Percentiles rank a stretch among this genome's conserved stretches.
Conservation (phyloP, 1,140 invertebrate species). For the Lordiphosa stackelbergi region DNA sequence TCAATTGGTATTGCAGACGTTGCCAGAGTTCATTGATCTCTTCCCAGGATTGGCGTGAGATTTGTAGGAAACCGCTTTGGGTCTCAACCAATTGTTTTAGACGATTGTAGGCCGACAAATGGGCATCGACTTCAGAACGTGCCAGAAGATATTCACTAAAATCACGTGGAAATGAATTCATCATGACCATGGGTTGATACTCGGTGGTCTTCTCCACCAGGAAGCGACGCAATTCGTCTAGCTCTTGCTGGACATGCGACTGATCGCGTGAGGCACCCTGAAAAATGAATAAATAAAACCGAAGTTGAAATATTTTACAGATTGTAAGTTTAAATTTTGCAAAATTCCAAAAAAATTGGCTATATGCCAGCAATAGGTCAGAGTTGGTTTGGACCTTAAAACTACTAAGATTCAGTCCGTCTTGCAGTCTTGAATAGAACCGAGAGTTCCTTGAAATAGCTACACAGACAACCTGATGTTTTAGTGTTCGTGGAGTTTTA, state of each 20-base stretch:
- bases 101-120: conserved; percentile 83
- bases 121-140: conserved; percentile 84
- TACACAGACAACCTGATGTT: too few relatives aligned
- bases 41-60: conserved; percentile 88
- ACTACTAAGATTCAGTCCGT: too few relatives aligned
- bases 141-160: conserved; percentile 85
- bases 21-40: conserved; percentile 87
- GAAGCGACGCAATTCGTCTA: conserved; percentile 88
- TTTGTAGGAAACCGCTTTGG: conserved; percentile 84
- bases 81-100: conserved; percentile 86
- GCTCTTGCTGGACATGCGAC: conserved; percentile 86
- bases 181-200: conserved; percentile 79
- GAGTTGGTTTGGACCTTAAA: too few relatives aligned
- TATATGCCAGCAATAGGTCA: too few relatives aligned
- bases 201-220: conserved; percentile 86
- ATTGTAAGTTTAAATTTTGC: too few relatives aligned
- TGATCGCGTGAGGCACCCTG: conserved; percentile 68
- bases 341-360: too few relatives aligned
- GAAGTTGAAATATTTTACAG: not conserved
- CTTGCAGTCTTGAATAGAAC: too few relatives aligned
- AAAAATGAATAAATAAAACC: not conserved
- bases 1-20: conserved; percentile 86
- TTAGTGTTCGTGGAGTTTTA: too few relatives aligned
- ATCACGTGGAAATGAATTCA: conserved; percentile 81
- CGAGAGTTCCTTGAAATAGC: too few relatives aligned